Evolutionary conservation across 2,797 vertebrate genomes (phyloP).

Genomic region (Sphaeramia orbicularis): DNA sequence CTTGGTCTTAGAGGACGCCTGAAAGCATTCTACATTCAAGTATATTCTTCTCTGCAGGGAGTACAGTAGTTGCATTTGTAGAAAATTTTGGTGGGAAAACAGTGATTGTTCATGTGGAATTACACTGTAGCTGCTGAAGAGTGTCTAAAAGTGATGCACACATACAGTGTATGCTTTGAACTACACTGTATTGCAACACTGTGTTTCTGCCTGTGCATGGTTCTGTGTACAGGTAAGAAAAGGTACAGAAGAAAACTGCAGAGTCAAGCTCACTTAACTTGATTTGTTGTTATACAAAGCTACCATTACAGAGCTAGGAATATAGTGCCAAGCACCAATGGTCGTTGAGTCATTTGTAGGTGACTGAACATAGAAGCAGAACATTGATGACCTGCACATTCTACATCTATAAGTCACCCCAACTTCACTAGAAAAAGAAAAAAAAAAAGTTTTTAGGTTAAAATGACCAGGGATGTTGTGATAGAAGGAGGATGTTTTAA

Average conservation of each 20-base stretch:
- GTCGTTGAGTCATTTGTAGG: neutral
- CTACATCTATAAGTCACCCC: neutral
- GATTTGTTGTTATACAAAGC: neutral
- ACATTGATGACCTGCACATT: neutral
- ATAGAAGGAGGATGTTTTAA: too few relatives aligned
- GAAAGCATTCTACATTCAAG: neutral
- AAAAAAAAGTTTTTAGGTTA: too few relatives aligned
- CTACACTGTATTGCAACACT: neutral
- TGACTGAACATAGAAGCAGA: neutral
- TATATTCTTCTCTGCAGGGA: neutral
- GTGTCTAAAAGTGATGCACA: neutral
- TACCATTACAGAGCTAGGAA: neutral
- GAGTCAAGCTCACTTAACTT: neutral
- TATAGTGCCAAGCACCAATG: neutral
- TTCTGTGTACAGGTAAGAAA: conserved; percentile 9
- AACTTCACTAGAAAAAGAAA: too few relatives aligned
- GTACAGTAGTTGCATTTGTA: neutral
- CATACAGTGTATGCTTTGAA: neutral
- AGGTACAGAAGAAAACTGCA: neutral
- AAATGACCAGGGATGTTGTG: too few relatives aligned
- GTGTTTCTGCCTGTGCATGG: neutral
- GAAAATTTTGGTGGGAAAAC: neutral
- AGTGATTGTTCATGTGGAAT: neutral
- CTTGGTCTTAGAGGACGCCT: conserved; percentile 1
- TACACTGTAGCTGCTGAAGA: neutral